Evolutionary conservation across 2,797 vertebrate species (phyloP).

Genomic region (Heterohyrax brucei): DNA sequence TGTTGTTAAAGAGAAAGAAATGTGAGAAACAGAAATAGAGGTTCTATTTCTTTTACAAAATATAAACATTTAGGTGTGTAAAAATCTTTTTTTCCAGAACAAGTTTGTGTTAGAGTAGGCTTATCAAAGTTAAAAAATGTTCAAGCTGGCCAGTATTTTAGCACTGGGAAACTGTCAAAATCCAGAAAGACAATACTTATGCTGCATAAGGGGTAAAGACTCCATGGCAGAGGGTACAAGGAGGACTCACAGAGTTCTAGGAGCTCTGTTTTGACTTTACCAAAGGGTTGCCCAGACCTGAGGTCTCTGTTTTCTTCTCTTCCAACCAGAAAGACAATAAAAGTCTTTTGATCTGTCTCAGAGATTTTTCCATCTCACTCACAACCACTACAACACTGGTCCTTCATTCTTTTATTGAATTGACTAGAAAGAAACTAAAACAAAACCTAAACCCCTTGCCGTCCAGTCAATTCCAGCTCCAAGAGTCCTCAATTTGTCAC

Average conservation of each 20-base stretch:
- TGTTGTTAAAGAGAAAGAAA: conserved; percentile 29
- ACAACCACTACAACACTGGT: background rate
- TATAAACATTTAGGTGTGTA: background rate
- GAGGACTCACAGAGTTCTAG: background rate
- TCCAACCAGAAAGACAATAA: background rate
- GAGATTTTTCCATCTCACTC: conserved; percentile 15
- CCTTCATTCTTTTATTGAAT: conserved; percentile 34
- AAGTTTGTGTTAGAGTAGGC: background rate
- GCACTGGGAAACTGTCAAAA: background rate
- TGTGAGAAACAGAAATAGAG: conserved; percentile 44
- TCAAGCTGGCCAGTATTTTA: background rate
- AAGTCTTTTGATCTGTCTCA: background rate
- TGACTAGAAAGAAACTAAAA: background rate
- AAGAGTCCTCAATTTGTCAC: background rate
- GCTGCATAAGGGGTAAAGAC: background rate
- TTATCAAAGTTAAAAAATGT: background rate
- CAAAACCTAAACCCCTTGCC: too few relatives aligned
- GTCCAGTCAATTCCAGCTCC: background rate
- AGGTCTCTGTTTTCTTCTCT: background rate
- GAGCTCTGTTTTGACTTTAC: background rate
- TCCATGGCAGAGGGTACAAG: fast-evolving
- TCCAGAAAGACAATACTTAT: background rate
- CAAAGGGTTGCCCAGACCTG: background rate
- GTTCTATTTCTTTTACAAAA: background rate
- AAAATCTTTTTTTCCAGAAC: background rate